Evolutionary conservation across 2,888 invertebrate genomes (phyloP), one percentile per base, ranked within the genome.

Genomic region (Rotaria magnacalcarata): DNA sequence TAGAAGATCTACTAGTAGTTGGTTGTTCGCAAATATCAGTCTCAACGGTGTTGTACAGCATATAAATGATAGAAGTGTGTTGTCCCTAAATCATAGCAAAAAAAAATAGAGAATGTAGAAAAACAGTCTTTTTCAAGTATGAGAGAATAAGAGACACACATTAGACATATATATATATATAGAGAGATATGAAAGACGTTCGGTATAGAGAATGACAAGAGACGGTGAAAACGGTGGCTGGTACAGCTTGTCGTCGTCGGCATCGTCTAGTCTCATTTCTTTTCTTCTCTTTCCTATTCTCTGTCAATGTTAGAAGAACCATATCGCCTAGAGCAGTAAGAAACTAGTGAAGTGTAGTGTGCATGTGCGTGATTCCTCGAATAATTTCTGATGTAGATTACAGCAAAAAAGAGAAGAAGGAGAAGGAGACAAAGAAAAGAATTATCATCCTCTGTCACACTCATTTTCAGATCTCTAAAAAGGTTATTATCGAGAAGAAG

Each of bases 41-140:
- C 67, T 67, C 67, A 67, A 27, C 6, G 34, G 67, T 67, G 67
- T 34, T 67, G 67, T 67, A 67, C 67, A 67, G 34, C 34, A 67
- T 67, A 67, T 27, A 67, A 67, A 67, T 67, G 67, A 67, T 67
- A 67, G 67, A 67, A 67, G 67, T 67, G 27, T 67, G 67, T 67
- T 67, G 19, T 67, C 34, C 67, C 34, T 19, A 34, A 67, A 27
- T 67, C 19, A 27, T 67, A 67, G 67, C 16, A n/a, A n/a, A 1
- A 67, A 67, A 67, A 14, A 67, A 19, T 34, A 34, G 19, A 34
- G 67, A 34, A 67, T 67, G 0, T 16, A 19, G 34, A 27, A 34
- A 34, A 67, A 67, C 67, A 52, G 52, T 52, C 14, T 67, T 34
- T 67, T 67, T 67, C 34, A 67, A 67, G 67, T 6, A 27, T 41